Evolutionary conservation across 1,140 invertebrate species (phyloP).

Genomic region (Brachionus asplanchnoidis): DNA sequence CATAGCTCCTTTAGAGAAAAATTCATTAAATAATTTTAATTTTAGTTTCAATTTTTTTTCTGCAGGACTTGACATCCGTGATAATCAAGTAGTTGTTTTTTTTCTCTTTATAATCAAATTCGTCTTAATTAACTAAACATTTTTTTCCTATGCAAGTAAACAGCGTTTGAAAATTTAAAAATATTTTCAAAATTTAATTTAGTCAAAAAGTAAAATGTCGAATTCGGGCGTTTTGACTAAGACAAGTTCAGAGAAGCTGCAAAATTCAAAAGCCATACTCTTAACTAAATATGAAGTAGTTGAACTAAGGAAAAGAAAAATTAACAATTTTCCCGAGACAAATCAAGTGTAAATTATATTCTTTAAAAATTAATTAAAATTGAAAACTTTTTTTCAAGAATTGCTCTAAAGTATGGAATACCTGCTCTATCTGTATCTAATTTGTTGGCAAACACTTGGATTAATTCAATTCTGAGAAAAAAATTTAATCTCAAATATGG

Average conservation of each 20-base stretch:
- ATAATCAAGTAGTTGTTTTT: too few species aligned
- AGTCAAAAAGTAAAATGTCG: not conserved
- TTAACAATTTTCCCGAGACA: not conserved
- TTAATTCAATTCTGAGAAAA: conserved; percentile 6
- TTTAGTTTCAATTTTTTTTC: too few species aligned
- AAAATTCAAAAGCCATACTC: not conserved
- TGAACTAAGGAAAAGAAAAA: not conserved
- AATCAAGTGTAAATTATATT: not conserved
- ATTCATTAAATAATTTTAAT: too few species aligned
- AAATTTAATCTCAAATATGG: conserved; percentile 9
- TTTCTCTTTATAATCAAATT: too few species aligned
- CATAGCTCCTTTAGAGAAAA: too few species aligned
- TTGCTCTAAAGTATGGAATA: conserved; percentile 22
- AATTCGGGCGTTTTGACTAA: not conserved
- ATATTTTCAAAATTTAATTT: not conserved
- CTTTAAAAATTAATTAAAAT: not conserved
- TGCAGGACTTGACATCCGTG: too few species aligned
- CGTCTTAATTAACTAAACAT: too few species aligned
- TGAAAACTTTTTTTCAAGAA: not conserved
- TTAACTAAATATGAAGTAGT: not conserved
- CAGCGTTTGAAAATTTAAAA: not conserved
- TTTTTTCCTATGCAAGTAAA: not conserved
- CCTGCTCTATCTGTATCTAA: not conserved
- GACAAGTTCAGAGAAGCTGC: not conserved
- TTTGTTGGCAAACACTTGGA: not conserved